Conservation (phyloP, 2,888 invertebrate genomes). For the Drosophila tanythrix region DNA sequence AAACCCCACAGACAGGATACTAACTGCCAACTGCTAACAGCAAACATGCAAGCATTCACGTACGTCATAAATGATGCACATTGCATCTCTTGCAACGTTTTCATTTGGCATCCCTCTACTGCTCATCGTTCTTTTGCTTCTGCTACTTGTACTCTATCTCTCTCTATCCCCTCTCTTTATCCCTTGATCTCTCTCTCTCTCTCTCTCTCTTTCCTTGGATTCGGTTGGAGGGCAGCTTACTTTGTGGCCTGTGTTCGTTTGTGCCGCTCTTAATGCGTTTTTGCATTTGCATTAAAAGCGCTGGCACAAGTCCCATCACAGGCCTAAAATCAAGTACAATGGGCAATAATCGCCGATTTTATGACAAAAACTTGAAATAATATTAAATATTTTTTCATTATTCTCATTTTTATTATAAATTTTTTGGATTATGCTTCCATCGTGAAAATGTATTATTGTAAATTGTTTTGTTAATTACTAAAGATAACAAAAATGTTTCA, state of each 20-base stretch:
- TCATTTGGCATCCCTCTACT: constrained; percentile 9
- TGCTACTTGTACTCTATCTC: background rate
- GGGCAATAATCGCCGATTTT: constrained; percentile 2
- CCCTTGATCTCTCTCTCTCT: too few relatives aligned
- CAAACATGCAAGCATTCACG: constrained; percentile 23
- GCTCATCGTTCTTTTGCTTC: background rate
- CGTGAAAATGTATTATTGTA: background rate
- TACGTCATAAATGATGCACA: constrained; percentile 77
- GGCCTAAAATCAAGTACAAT: constrained; percentile 56
- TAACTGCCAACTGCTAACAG: constrained; percentile 21
- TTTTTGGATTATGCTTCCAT: too few relatives aligned
- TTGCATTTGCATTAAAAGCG: constrained; percentile 76
- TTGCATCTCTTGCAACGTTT: constrained; percentile 54
- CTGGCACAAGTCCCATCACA: constrained; percentile 43
- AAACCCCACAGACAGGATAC: constrained; percentile 29
- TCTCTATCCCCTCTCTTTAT: background rate
- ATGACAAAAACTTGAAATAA: background rate
- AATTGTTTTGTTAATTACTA: too few relatives aligned
- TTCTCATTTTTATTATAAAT: background rate
- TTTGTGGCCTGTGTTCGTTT: constrained; percentile 63
- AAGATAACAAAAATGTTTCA: too few relatives aligned
- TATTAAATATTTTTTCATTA: background rate
- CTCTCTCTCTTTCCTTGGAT: background rate
- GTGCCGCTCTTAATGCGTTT: constrained; percentile 72
- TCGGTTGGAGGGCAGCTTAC: constrained; percentile 57